Evolutionary conservation across 2,797 vertebrate species (phyloP), one percentile per base, ranked within the genome.

Genomic region (Nannoperca australis): DNA sequence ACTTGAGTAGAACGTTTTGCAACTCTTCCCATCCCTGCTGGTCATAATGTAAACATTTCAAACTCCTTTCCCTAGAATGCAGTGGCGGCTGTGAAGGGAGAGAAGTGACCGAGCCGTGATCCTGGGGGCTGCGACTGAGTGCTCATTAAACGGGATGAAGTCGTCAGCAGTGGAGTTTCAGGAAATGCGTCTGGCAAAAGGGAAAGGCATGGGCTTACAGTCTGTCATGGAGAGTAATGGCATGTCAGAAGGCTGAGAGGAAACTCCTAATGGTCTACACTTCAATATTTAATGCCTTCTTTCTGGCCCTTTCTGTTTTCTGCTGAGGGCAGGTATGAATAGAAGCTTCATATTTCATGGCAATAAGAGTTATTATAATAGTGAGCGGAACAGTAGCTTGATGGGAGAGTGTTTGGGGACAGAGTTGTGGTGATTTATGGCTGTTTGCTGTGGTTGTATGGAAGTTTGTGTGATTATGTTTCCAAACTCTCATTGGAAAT

Each of bases 231-330:
- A 88, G 89, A 94, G 86, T 93, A 93, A 93, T 92, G 85, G 85
- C 76, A 80, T 49, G 79, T 89, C 89, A 85, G 81, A 76, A 76
- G 45, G 76, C 90, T 84, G 82, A 86, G 86, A 90, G 91, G 89
- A 92, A 93, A 91, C 78, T 88, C 85, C 83, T 93, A 94, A 94
- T 94, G 86, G 91, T 79, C 77, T 38, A 36, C 82, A 82, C 90
- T 88, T 94, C 82, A 93, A 94, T 94, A 93, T 94, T 94, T 94
- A 90, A 94, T 91, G 89, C 78, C 65, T 82, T 85, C 84, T 89
- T 90, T 91, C 84, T 85, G 79, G 60, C 69, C 66, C 71, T 78
- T 77, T 85, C 88, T 88, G 83, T 90, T 90, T 88, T 85, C 69
- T 78, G 85, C 88, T 86, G 45, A 77, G 78, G 83, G 85, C 84